Conservation (phyloP, 2,888 invertebrate species). For the Laothoe populi region DNA sequence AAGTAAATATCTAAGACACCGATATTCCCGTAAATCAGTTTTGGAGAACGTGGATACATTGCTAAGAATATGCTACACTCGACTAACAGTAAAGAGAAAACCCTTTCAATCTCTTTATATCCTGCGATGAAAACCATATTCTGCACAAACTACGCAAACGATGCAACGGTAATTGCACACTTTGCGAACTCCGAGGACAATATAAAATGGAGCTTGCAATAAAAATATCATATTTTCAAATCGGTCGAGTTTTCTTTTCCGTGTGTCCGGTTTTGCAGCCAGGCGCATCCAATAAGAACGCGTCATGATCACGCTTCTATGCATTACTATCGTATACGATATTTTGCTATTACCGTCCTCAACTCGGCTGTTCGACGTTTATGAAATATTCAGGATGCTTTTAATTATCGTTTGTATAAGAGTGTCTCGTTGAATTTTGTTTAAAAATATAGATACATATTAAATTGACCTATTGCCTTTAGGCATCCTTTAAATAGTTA, state of each 20-base stretch:
- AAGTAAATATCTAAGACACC: no score
- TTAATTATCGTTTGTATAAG: no score
- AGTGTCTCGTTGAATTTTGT: no score
- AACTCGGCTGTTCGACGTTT: constrained; percentile 34
- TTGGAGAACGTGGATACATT: no score
- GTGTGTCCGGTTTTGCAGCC: constrained; percentile 48
- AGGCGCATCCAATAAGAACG: constrained; percentile 55
- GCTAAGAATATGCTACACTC: no score
- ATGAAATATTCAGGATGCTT: neutral
- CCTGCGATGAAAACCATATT: neutral
- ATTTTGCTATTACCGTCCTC: constrained; percentile 44
- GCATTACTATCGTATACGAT: constrained; percentile 39
- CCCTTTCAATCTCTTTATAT: neutral
- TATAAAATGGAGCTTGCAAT: constrained; percentile 39
- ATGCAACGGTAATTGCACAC: constrained; percentile 36
- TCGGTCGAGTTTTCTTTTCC: constrained; percentile 35
- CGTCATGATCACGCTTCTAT: constrained; percentile 45
- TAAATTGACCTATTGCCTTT: no score
- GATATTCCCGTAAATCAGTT: no score
- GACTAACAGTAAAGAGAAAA: no score
- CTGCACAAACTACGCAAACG: constrained; percentile 1
- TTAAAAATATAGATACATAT: no score
- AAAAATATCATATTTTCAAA: constrained; percentile 44
- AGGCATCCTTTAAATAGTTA: no score
- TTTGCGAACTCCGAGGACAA: constrained; percentile 32